These are phyloP conservation scores for Orgyia antiqua DNA, from an alignment of 2,888 invertebrate species.

Conservation along the genomic window DNA sequence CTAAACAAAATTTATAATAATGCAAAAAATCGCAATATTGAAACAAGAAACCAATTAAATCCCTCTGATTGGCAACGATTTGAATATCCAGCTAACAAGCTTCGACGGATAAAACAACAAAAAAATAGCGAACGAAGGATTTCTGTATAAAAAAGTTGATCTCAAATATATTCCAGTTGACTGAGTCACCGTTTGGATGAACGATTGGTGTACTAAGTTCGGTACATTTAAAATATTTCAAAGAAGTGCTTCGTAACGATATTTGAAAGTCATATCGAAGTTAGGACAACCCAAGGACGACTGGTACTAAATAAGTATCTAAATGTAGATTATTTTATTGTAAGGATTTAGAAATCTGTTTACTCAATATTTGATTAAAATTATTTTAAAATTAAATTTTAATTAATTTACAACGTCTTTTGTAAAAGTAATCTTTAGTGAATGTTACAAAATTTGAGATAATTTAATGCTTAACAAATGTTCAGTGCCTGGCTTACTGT, in stretches of 20 bases:
- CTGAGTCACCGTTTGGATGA: conserved; percentile 10
- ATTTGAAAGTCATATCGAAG: conserved; percentile 2
- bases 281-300: neutral
- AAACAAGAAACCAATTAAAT: conserved; percentile 30
- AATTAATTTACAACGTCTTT: neutral
- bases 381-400: no score
- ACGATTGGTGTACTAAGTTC: conserved; percentile 5
- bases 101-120: conserved; percentile 16
- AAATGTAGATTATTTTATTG: no score
- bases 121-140: conserved; percentile 12
- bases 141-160: conserved; percentile 12
- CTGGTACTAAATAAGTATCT: neutral
- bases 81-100: conserved; percentile 24
- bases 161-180: conserved; percentile 20
- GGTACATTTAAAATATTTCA: conserved; percentile 1
- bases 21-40: conserved; percentile 18
- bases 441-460: neutral
- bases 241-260: neutral
- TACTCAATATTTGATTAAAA: neutral
- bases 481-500: no score
- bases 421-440: neutral
- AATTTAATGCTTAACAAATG: no score
- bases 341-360: neutral
- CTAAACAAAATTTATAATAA: conserved; percentile 7
- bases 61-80: conserved; percentile 25